Evolutionary conservation across 2,888 invertebrate genomes (phyloP).

Genomic region (Apodemia mormo): DNA sequence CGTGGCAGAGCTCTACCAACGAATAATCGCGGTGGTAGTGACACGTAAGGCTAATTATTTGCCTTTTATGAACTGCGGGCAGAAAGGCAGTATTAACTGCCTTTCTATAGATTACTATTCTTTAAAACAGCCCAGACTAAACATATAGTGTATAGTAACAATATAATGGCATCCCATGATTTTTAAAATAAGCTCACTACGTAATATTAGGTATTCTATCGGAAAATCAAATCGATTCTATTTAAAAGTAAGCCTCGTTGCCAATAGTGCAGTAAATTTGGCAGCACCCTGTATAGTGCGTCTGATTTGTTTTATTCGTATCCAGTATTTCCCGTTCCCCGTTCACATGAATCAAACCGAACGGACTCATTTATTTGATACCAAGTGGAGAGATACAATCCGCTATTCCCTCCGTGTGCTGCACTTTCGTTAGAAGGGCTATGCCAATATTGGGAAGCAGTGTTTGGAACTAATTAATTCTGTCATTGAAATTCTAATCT

Average conservation of each 20-base stretch:
- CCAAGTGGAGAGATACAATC: conserved; percentile 55
- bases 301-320: conserved; percentile 73
- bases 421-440: conserved; percentile 21
- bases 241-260: conserved; percentile 28
- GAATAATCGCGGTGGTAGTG: too few relatives aligned
- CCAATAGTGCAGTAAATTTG: conserved; percentile 35
- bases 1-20: too few relatives aligned
- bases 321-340: conserved; percentile 69
- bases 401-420: conserved; percentile 24
- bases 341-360: conserved; percentile 77
- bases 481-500: background rate
- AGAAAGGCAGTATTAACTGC: too few relatives aligned
- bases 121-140: too few relatives aligned
- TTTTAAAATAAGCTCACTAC: background rate
- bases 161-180: background rate
- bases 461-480: conserved; percentile 19
- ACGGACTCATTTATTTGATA: conserved; percentile 77
- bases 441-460: conserved; percentile 4
- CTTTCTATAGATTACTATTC: too few relatives aligned
- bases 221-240: conserved; percentile 24
- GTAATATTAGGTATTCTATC: background rate
- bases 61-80: too few relatives aligned
- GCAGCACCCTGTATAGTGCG: conserved; percentile 50
- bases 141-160: too few relatives aligned
- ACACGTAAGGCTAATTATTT: too few relatives aligned